phyloP scores from a whole-genome alignment of 2,888 invertebrate genomes.

The Lepeophtheirus nordmannii region DNA sequence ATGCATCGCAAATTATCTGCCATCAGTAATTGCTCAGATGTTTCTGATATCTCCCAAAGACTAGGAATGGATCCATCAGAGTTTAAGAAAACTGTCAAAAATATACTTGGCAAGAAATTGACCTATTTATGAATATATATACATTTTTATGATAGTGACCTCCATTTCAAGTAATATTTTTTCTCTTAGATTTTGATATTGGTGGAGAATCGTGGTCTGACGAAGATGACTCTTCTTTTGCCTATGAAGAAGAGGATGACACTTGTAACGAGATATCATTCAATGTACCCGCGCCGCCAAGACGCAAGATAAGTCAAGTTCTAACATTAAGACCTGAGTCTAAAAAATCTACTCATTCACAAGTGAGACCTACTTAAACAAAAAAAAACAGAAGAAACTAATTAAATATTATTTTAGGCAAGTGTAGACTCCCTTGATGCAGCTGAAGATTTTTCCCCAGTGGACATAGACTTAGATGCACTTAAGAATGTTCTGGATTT shows the following conservation, averaged over 20 bases:
- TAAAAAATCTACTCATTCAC: neutral
- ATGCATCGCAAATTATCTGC: slow-evolving; percentile 18
- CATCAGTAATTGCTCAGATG: slow-evolving; percentile 19
- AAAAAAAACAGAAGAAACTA: too few species aligned
- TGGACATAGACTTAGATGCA: slow-evolving; percentile 12
- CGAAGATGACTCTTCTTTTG: neutral
- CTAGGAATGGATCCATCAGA: slow-evolving; percentile 15
- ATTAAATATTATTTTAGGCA: neutral
- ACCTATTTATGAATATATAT: too few species aligned
- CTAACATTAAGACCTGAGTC: neutral
- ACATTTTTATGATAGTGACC: too few species aligned
- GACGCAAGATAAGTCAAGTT: slow-evolving; percentile 1
- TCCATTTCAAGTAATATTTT: neutral
- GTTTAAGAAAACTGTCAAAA: slow-evolving; percentile 14
- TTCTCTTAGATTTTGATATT: neutral
- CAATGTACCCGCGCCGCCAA: neutral
- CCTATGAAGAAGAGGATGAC: neutral
- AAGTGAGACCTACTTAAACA: neutral
- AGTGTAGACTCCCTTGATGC: slow-evolving; percentile 7
- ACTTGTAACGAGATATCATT: neutral
- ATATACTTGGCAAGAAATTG: neutral
- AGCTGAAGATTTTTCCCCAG: slow-evolving; percentile 6
- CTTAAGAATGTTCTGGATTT: slow-evolving; percentile 1
- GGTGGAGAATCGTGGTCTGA: slow-evolving; percentile 7
- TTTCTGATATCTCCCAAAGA: slow-evolving; percentile 8